These are phyloP conservation scores for Diplodus puntazzo DNA, from an alignment of 2,797 vertebrate species.

Conservation along the genomic window DNA sequence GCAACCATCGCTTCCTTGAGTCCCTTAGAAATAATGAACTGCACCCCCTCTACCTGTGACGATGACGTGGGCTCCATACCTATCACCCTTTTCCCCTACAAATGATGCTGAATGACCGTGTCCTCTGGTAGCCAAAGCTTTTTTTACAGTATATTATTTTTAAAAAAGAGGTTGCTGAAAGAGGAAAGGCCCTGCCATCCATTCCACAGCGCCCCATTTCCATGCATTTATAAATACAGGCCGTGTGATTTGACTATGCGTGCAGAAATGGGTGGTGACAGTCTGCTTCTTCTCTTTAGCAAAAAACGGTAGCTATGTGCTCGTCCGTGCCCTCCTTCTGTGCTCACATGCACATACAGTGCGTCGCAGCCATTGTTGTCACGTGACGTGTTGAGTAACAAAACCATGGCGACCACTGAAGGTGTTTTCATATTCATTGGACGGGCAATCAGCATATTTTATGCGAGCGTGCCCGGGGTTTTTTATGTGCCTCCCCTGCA, in stretches of 20 bases:
- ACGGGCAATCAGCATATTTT: constrained; percentile 82
- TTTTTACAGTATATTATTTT: constrained; percentile 43
- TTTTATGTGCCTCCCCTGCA: constrained; percentile 56
- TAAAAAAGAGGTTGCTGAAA: constrained; percentile 19
- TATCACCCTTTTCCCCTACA: constrained; percentile 14
- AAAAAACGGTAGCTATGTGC: constrained; percentile 37
- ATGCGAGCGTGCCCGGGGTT: constrained; percentile 47
- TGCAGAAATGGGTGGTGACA: constrained; percentile 47
- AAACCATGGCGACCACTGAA: constrained; percentile 80
- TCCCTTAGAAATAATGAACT: constrained; percentile 43
- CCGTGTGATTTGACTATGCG: constrained; percentile 47
- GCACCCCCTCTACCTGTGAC: constrained; percentile 22
- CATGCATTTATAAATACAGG: constrained; percentile 32
- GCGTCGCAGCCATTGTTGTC: constrained; percentile 70
- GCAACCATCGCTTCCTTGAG: constrained; percentile 29
- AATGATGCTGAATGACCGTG: constrained; percentile 29
- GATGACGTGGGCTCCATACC: constrained; percentile 13
- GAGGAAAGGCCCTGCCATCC: constrained; percentile 20
- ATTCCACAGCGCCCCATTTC: constrained; percentile 30
- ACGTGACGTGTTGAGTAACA: constrained; percentile 83
- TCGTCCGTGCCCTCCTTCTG: constrained; percentile 48
- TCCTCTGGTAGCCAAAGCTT: constrained; percentile 16
- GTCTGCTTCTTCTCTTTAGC: constrained; percentile 12
- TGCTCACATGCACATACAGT: constrained; percentile 64
- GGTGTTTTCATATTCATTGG: constrained; percentile 82